phyloP scores from a whole-genome alignment of 2,797 vertebrate species.

The Anguilla marmorata region DNA sequence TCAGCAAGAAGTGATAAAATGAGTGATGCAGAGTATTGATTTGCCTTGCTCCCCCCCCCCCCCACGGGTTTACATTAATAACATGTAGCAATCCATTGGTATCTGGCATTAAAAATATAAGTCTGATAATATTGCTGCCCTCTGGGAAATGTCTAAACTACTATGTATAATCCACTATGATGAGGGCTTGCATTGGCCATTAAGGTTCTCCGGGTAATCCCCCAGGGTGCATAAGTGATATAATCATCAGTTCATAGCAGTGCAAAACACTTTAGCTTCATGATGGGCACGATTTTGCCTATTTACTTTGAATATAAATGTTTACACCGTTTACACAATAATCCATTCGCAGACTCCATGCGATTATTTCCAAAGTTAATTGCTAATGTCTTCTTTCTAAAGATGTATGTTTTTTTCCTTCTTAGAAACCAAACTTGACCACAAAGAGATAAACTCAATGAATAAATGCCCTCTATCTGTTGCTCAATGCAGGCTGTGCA shows the following conservation, averaged over 20 bases:
- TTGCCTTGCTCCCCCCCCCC: no score
- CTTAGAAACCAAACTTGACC: background rate
- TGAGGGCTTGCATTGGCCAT: constrained; percentile 40
- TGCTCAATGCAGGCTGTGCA: constrained; percentile 60
- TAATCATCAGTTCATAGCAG: background rate
- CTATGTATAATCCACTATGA: constrained; percentile 49
- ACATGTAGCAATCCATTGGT: constrained; percentile 49
- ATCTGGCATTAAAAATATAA: constrained; percentile 52
- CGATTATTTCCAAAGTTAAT: background rate
- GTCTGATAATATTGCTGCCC: constrained; percentile 51
- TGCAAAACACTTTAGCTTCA: background rate
- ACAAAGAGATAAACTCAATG: constrained; percentile 46
- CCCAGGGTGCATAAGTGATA: background rate
- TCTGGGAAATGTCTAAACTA: constrained; percentile 53
- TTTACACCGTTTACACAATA: background rate
- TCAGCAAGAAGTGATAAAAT: background rate
- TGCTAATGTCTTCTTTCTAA: background rate
- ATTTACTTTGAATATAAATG: background rate
- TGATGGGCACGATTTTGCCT: background rate
- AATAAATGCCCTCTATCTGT: constrained; percentile 58
- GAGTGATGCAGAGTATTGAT: no score
- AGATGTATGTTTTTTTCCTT: background rate
- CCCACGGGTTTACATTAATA: background rate
- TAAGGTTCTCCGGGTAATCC: background rate
- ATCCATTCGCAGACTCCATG: background rate